Evolutionary conservation across 2,113 vertebrate species (phyloP), one percentile per base, ranked within the genome.

Genomic region (Willisornis vidua): DNA sequence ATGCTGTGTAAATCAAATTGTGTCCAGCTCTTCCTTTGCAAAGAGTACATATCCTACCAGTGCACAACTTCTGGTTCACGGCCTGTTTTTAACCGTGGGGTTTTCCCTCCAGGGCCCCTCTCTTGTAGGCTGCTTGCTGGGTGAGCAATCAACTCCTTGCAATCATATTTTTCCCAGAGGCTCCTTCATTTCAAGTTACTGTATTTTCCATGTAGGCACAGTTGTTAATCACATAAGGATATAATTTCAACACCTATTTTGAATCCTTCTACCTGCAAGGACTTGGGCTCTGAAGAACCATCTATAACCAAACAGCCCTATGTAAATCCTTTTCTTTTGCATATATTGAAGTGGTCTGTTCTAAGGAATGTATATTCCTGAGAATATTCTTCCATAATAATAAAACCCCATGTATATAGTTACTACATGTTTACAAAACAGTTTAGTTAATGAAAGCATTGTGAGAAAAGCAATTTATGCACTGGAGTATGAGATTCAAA

Each of bases 21-120:
- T 71, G 49, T 20, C 17, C 1, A 77, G 0, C 12, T 88, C 65
- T 58, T 86, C 31, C 20, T 77, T 83, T 45, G 25, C 9, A 29
- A 80, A 12, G 7, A 46, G 3, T 54, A 3, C 12, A 1, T 24
- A 57, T 31, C 10, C 31, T 31, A 7, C 74, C 0, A 0, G 66
- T 35, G 49, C 31, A n/a, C 28, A 73, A 13, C 12, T 65, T 70
- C 11, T 33, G 9, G 6, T 76, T 93, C 67, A 43, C 4, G 13
- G 28, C n/a, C 37, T 2, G 0, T 65, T 93, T 84, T 58, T 63
- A 61, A 9, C 23, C n/a, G 10, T 8, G 8, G 14, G 10, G 26
- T 58, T 80, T 31, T 29, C 41, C 15, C 28, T 88, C 68, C 5
- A 77, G 51, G 45, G 15, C 12, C 5, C 7, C 13, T 18, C 29